A percentile compares a stretch with the other conserved stretches of the same genome.
These are phyloP conservation scores for Leptopilina drosophilae DNA, from an alignment of 2,888 invertebrate species.

Conservation along the genomic window DNA sequence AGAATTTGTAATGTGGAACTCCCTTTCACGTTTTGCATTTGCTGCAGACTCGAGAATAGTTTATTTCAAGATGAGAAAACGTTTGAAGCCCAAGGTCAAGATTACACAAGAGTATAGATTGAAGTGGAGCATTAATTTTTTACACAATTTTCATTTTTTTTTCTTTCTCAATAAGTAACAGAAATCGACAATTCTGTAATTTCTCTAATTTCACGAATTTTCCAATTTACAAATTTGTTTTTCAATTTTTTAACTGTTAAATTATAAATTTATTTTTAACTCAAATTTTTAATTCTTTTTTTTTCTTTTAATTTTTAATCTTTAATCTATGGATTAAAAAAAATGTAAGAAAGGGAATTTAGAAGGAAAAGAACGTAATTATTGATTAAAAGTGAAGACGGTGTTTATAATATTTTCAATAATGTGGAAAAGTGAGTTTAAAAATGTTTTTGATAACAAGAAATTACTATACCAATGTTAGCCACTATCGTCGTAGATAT, in stretches of 20 bases:
- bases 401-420: neutral
- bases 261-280: too few species aligned
- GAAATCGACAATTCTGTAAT: neutral
- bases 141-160: neutral
- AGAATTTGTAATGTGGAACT: slow-evolving; percentile 30
- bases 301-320: too few species aligned
- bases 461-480: slow-evolving; percentile 23
- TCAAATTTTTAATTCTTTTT: too few species aligned
- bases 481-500: slow-evolving; percentile 12
- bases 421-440: neutral
- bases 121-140: slow-evolving; percentile 30
- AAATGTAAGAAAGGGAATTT: neutral
- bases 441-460: slow-evolving; percentile 14
- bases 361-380: neutral
- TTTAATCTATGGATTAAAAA: neutral
- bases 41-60: slow-evolving; percentile 35
- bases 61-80: slow-evolving; percentile 40
- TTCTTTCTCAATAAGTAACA: slow-evolving; percentile 3
- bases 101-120: slow-evolving; percentile 37
- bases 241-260: too few species aligned
- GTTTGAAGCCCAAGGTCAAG: slow-evolving; percentile 32
- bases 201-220: neutral
- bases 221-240: neutral
- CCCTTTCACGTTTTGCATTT: slow-evolving; percentile 40
- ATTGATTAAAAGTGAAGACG: neutral